Conservation (phyloP, 2,113 vertebrate species). For the Uria aalge region DNA sequence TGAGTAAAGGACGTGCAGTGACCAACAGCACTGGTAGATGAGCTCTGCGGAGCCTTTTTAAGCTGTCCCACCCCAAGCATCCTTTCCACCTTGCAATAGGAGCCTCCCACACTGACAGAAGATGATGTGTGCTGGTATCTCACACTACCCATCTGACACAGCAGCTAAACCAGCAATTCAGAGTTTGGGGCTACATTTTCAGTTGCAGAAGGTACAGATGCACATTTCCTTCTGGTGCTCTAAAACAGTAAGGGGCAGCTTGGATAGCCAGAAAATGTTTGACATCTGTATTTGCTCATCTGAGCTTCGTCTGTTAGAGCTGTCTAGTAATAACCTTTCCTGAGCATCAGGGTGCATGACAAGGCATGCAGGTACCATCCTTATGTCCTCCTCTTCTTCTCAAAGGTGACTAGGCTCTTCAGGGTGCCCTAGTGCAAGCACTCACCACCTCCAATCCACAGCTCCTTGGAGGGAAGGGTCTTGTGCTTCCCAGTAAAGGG, state of each 20-base stretch:
- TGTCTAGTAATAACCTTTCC: not conserved
- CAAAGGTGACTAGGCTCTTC: not conserved
- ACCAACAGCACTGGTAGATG: not conserved
- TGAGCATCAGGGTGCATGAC: not conserved
- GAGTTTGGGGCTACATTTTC: not conserved
- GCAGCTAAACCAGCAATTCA: not conserved
- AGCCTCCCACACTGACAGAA: not conserved
- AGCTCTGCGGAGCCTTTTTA: not conserved
- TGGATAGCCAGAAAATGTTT: not conserved
- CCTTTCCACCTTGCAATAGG: not conserved
- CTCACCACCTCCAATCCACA: accelerated
- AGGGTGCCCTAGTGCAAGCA: not conserved
- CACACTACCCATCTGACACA: not conserved
- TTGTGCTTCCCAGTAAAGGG: not conserved
- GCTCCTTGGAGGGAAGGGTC: not conserved
- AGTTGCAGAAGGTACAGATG: not conserved
- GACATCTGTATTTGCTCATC: not conserved
- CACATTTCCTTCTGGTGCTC: not conserved
- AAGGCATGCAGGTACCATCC: not conserved
- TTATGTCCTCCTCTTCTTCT: not conserved
- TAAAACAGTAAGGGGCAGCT: not conserved
- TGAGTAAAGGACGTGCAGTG: not conserved
- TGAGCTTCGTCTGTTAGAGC: not conserved
- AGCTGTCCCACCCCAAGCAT: not conserved
- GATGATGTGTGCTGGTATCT: not conserved